Conservation (phyloP, 1,140 invertebrate species). For the Bicyclus anynana region DNA sequence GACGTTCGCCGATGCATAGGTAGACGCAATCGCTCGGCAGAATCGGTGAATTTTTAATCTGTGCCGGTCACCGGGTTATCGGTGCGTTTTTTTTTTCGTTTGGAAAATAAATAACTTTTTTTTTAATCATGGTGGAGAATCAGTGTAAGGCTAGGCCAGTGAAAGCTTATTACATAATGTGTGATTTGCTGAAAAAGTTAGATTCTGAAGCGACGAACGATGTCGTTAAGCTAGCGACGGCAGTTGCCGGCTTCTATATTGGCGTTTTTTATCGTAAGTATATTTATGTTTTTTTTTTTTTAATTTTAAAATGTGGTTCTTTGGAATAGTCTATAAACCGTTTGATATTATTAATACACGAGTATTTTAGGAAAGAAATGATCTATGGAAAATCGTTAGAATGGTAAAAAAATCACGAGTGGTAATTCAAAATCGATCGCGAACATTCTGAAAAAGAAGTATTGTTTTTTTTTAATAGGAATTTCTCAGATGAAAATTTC, state of each 20-base stretch:
- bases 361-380: no score
- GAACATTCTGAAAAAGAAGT: no score
- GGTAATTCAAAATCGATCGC: no score
- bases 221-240: conserved; percentile 53
- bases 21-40: not conserved
- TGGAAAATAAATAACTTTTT: conserved; percentile 22
- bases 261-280: conserved; percentile 63
- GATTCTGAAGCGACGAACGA: conserved; percentile 57
- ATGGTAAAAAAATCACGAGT: no score
- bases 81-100: conserved; percentile 46
- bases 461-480: no score
- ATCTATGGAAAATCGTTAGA: no score
- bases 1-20: not conserved
- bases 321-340: no score
- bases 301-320: not conserved
- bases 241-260: conserved; percentile 59
- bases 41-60: conserved; percentile 33
- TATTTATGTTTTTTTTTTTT: conserved; percentile 21
- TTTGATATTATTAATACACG: no score
- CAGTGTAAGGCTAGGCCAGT: conserved; percentile 58
- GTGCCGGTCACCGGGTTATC: conserved; percentile 56
- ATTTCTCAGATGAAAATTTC: no score
- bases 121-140: conserved; percentile 57
- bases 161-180: conserved; percentile 64
- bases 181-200: conserved; percentile 64